Percentiles rank a stretch among this genome's conserved stretches.
These are phyloP conservation scores for Rafetus swinhoei DNA, from an alignment of 2,113 vertebrate genomes.

Conservation along the genomic window DNA sequence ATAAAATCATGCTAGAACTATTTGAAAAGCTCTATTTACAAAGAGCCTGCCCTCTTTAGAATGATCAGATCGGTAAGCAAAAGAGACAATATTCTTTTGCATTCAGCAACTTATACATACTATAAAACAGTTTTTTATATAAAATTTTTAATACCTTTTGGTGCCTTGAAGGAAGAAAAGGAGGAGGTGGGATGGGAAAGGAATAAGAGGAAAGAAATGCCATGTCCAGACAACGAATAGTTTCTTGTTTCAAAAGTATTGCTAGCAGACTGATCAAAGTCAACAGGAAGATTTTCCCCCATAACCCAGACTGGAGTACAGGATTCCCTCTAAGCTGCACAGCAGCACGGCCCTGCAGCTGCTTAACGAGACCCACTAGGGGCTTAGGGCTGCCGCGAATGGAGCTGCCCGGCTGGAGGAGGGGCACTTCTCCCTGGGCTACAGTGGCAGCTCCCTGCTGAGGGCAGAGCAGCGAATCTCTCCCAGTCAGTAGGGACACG, in stretches of 20 bases:
- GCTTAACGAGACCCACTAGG: too few species aligned
- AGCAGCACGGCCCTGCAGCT: too few species aligned
- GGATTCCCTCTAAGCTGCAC: too few species aligned
- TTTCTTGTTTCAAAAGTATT: background rate
- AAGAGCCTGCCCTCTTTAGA: background rate
- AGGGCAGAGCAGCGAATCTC: too few species aligned
- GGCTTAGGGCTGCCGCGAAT: too few species aligned
- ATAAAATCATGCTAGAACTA: background rate
- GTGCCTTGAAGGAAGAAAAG: background rate
- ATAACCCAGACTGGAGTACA: rapidly evolving
- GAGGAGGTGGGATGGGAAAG: too few species aligned
- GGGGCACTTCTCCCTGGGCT: too few species aligned
- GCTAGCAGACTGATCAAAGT: background rate
- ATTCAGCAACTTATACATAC: background rate
- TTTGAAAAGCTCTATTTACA: background rate
- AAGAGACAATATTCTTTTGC: background rate
- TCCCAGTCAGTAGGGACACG: too few species aligned
- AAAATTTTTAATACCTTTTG: background rate
- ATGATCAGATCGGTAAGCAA: background rate
- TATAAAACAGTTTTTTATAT: background rate
- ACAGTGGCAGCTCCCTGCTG: too few species aligned
- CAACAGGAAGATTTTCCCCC: too few species aligned
- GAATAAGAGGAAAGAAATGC: background rate
- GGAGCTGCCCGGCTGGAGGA: too few species aligned
- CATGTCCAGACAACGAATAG: background rate